phyloP scores from a whole-genome alignment of 1,140 invertebrate genomes.

The Aphelenchoides besseyi region DNA sequence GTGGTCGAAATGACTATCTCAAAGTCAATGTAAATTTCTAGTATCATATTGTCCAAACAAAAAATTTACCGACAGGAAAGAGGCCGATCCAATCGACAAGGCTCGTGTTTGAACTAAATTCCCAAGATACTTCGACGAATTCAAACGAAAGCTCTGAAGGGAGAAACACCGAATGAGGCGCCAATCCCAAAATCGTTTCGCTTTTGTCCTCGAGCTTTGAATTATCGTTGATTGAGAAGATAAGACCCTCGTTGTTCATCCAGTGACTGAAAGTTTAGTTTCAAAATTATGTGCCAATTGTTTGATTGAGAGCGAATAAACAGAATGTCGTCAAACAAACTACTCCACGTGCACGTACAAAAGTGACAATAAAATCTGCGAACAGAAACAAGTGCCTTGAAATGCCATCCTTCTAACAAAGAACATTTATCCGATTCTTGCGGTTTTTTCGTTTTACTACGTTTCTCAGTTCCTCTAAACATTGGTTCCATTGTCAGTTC shows the following conservation, averaged over 20 bases:
- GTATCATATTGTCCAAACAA: not conserved
- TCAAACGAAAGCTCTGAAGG: not conserved
- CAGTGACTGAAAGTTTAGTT: not conserved
- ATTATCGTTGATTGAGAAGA: not conserved
- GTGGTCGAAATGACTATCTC: not conserved
- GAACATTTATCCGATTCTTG: not conserved
- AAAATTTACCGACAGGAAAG: constrained; percentile 36
- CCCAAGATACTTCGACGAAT: constrained; percentile 26
- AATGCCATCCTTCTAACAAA: not conserved
- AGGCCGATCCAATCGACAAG: constrained; percentile 44
- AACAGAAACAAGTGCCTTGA: not conserved
- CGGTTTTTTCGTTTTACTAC: not conserved
- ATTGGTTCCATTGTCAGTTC: not conserved
- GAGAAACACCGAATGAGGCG: not conserved
- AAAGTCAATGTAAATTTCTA: too few species aligned
- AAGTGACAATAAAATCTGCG: too few species aligned
- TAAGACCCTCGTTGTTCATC: not conserved
- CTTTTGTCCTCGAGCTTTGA: not conserved
- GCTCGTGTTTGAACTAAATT: constrained; percentile 26
- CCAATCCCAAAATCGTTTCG: not conserved
- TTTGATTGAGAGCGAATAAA: not conserved
- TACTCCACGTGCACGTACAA: too few species aligned
- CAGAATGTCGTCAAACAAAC: too few species aligned
- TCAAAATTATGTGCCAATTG: not conserved
- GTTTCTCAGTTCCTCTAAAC: not conserved